Conservation (phyloP, 2,113 vertebrate genomes). For the Microcebus ravelobensis region DNA sequence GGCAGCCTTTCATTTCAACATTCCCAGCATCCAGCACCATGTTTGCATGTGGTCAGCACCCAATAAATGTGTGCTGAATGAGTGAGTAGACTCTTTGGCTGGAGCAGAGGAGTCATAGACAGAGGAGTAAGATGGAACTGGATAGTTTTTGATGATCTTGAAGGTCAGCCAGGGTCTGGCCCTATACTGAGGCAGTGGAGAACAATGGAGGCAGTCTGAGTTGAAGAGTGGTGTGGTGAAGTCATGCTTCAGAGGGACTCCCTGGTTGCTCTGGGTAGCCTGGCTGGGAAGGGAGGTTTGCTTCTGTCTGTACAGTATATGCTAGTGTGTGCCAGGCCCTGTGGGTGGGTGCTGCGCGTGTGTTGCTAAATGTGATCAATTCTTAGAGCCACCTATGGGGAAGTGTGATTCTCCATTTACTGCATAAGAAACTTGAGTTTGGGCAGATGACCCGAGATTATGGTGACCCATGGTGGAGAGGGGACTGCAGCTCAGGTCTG, state of each 20-base stretch:
- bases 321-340: neutral
- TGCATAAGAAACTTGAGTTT: neutral
- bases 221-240: neutral
- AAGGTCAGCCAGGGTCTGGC: neutral
- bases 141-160: neutral
- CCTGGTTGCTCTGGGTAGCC: neutral
- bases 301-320: neutral
- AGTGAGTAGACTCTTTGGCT: neutral
- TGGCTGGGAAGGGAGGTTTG: neutral
- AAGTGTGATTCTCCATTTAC: neutral
- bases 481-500: neutral
- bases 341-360: neutral
- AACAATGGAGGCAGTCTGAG: neutral
- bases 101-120: conserved; percentile 12
- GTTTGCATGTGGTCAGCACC: conserved; percentile 31
- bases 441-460: neutral
- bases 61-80: conserved; percentile 44
- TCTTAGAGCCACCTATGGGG: neutral
- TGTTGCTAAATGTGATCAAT: neutral
- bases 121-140: neutral
- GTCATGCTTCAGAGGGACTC: neutral
- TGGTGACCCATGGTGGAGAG: neutral
- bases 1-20: conserved; percentile 21
- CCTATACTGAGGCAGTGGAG: neutral
- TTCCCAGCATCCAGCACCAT: conserved; percentile 28